Evolutionary conservation across 2,113 vertebrate species (phyloP), one percentile per base, ranked within the genome.

Genomic region (Mastomys natalensis): DNA sequence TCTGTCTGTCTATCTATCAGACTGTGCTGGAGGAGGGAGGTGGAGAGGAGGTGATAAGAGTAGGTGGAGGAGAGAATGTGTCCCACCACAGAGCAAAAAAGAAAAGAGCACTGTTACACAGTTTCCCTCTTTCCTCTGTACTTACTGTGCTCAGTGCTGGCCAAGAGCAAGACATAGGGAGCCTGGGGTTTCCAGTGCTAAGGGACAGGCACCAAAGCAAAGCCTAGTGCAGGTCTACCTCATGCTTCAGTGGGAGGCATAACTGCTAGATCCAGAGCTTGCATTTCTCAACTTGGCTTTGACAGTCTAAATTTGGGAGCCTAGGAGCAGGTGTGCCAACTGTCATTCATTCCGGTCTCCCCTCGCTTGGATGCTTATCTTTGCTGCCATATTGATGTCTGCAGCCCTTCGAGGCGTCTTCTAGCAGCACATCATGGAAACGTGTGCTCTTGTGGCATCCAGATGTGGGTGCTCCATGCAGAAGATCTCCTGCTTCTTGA

Each of bases 361-460:
- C 66, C 80, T 76, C 88, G 51, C 72, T 82, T 58, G 85, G 76
- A 93, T 60, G 94, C 90, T 95, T 95, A 88, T 96, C 92, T 95
- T 74, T 78, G 76, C 72, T 95, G 81, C 76, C 3, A 15, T 80
- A 62, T 84, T 89, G 95, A 95, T 95, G 74, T 78, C 66, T 31
- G 55, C 7, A 45, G 72, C 21, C 82, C 81, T 84, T 73, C 0
- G 15, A 5, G 1, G 74, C 0, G 8, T 81, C 68, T 94, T 66
- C 45, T 3, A 53, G 74, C 58, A 40, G 81, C 90, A 90, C 92
- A 48, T 88, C 72, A 10, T 16, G 68, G 96, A 94, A 93, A 92
- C 3, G 77, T 48, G 51, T 91, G 53, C 31, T 26, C 40, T 6
- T 6, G 90, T 26, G 2, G 62, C 31, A 24, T n/a, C 66, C n/a